Evolutionary conservation across 2,888 invertebrate genomes (phyloP), one percentile per base, ranked within the genome.

Genomic region (Disparrhopalites patrizii): DNA sequence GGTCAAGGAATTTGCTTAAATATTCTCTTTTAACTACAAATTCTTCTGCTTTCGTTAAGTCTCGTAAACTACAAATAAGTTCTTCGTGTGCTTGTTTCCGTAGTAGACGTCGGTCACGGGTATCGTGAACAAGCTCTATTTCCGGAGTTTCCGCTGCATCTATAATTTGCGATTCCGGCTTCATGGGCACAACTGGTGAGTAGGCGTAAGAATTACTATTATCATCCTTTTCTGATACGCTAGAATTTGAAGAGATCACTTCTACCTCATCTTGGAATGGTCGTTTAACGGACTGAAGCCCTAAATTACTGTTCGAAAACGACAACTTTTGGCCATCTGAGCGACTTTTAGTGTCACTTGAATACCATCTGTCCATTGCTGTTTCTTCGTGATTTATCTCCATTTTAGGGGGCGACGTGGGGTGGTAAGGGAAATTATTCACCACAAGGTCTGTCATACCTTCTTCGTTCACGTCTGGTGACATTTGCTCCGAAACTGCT

Each of bases 301-400:
- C 47, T n/a, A 47, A 13, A 8, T 47, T 47, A 25, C 23, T 47
- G 23, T 47, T 47, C 18, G 47, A 47, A 47, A 47, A 47, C 25
- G 47, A 47, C 23, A 47, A 20, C 3, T 23, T 2, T 3, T 47
- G 23, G 25, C 23, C 23, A n/a, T 4, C 2, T 2, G 4, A 7
- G 27, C 20, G 3, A 18, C 18, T 31, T 3, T 18, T 33, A 31
- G 13, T 28, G 10, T 23, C 54, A 54, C 18, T 54, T n/a, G 54
- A 54, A 28, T 60, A 60, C 60, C 60, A 60, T 20, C 18, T 60
- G 25, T 60, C 60, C n/a, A 25, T n/a, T 1, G 60, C 60, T 18
- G 43, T 40, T 47, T 60, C 60, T 30, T 60, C 60, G n/a, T 60
- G 47, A 27, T 54, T 33, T 4, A 20, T 8, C 10, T 20, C 20